Evolutionary conservation across 2,888 invertebrate species (phyloP), one percentile per base, ranked within the genome.

Genomic region (Cheilosia scutellata): DNA sequence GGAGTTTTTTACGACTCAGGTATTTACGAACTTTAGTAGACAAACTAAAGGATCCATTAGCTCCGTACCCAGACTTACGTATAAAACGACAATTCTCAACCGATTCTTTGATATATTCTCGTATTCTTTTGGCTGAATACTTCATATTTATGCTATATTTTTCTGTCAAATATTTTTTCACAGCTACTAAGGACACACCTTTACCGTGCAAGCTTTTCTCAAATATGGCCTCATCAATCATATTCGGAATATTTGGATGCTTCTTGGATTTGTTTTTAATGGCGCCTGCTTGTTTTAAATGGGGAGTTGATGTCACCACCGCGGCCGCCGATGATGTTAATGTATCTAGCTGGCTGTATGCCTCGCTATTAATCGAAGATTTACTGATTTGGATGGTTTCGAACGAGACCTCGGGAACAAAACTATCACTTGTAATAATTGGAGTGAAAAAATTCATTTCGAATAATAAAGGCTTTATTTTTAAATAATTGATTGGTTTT

Each of bases 11-110:
- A 11, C 25, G 5, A 1, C 49, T 57, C 0, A 33, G 2, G 4
- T 5, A 29, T 3, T 0, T n/a, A 3, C 74, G 66, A 27, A 62
- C 58, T 1, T 63, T 57, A 1, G 4, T 6, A 13, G 65, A 27
- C 31, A 87, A 53, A n/a, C 78, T 75, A 44, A 76, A 78, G 0
- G 87, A 83, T 6, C 87, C 82, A 42, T 57, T 78, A 7, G 71
- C 87, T 20, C 87, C 87, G 1, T 47, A 62, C 25, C 82, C 82
- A 13, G 82, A 53, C 5, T 33, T 47, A 20, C 66, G 82, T 5
- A 71, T 25, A 31, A 75, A 53, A 2, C 60, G 53, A 5, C 78
- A 75, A 44, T 6, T 79, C 4, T 27, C 44, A 9, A 87, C 16
- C 0, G 74, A 74, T 27, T 87, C 66, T 2, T 11, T 53, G 4